phyloP scores from a whole-genome alignment of 2,797 vertebrate genomes.

The Chlorospingus semifuscus region DNA sequence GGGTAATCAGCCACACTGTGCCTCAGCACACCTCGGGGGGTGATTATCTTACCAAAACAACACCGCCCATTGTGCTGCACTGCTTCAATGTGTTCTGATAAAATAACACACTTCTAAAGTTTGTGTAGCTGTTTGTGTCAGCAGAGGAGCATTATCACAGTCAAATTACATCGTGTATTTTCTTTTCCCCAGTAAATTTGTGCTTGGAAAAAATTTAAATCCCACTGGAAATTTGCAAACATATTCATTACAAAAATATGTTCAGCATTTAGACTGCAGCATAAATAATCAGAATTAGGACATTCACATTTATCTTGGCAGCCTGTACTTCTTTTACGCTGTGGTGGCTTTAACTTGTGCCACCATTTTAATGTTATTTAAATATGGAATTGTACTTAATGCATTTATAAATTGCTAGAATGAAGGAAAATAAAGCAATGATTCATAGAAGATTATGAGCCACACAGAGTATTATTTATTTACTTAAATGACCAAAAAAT shows the following conservation, averaged over 20 bases:
- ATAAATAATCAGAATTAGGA: slow-evolving; percentile 46
- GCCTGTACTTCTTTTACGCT: not conserved
- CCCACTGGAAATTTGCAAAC: slow-evolving; percentile 5
- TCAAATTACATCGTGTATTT: not conserved
- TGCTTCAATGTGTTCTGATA: slow-evolving; percentile 60
- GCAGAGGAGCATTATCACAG: not conserved
- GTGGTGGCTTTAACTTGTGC: not conserved
- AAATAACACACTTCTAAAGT: slow-evolving; percentile 28
- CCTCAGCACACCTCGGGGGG: slow-evolving; percentile 34
- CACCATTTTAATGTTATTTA: slow-evolving; percentile 35
- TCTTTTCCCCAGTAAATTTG: not conserved
- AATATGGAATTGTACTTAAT: slow-evolving; percentile 15
- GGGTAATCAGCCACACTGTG: slow-evolving; percentile 60
- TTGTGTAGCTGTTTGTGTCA: not conserved
- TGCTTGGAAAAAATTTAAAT: slow-evolving; percentile 1
- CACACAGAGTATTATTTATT: slow-evolving; percentile 11
- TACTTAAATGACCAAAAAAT: slow-evolving; percentile 39
- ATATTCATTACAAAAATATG: not conserved
- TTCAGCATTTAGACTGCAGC: not conserved
- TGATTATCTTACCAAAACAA: slow-evolving; percentile 68
- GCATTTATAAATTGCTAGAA: not conserved
- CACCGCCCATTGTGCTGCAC: slow-evolving; percentile 53
- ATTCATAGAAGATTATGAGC: slow-evolving; percentile 20
- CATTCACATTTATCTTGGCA: slow-evolving; percentile 21
- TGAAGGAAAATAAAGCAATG: slow-evolving; percentile 2